Evolutionary conservation across 2,797 vertebrate genomes (phyloP), one percentile per base, ranked within the genome.

Genomic region (Peromyscus eremicus): DNA sequence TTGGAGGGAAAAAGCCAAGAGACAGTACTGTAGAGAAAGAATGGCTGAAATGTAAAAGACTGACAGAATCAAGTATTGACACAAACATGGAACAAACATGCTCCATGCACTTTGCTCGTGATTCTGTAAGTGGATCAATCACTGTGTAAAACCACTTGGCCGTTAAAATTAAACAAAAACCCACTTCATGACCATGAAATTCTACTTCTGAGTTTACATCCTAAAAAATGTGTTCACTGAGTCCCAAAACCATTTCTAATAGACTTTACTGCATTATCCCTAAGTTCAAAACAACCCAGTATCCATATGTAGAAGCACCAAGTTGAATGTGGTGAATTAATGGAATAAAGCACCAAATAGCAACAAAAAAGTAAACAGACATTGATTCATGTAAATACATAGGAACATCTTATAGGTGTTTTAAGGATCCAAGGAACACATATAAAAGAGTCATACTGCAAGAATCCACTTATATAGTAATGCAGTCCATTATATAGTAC

Each of bases 181-280:
- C 6, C 52, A 40, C 3, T 5, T 40, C 34, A 3, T 17, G 66
- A 37, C 25, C 11, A 49, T 52, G 21, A 85, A 82, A 92, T 55
- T 64, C 21, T 13, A 85, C 17, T 66, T 73, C 37, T 86, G 7
- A 23, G 10, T 92, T 95, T 62, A 55, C 34, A 76, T 76, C 5
- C 37, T 91, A 55, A 89, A 43, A 92, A 71, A 52, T 46, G 62
- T 40, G 16, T 77, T 21, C 14, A 43, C 6, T 17, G 27, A 85
- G 86, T 37, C 14, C 75, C 43, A 79, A 94, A 92, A 75, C 73
- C 34, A 49, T 81, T 86, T 95, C 73, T 86, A 95, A 49, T 17
- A 94, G 68, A 91, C 85, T 91, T 49, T 93, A 55, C 62, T 85
- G 21, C 27, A 81, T 64, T 49, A 92, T 27, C 34, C 32, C 27